These are phyloP conservation scores for Monopterus albus DNA, from an alignment of 2,113 vertebrate genomes.

Conservation along the genomic window DNA sequence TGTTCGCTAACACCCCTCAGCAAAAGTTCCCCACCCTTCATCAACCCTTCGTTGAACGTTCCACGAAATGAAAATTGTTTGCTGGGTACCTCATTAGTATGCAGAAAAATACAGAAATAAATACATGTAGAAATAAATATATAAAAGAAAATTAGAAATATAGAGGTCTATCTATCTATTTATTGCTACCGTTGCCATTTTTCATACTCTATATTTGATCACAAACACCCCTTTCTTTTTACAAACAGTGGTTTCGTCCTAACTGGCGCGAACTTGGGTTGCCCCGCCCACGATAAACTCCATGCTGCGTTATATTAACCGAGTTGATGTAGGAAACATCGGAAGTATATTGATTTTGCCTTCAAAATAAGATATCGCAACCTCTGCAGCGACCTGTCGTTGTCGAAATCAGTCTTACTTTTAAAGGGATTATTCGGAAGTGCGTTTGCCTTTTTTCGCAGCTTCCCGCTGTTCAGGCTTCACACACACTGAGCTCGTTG, in stretches of 20 bases:
- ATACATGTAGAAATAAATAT: too few species aligned
- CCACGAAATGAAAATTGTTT: too few species aligned
- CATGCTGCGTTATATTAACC: accelerated
- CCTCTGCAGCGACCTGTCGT: accelerated
- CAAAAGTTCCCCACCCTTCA: too few species aligned
- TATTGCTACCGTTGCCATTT: too few species aligned
- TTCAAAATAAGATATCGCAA: conserved; percentile 26
- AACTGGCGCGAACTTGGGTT: conserved; percentile 69
- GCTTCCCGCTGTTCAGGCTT: too few species aligned
- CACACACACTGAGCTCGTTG: too few species aligned
- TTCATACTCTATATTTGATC: accelerated
- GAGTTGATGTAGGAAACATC: not conserved
- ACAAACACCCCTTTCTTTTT: not conserved
- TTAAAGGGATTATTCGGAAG: not conserved
- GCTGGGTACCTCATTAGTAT: too few species aligned
- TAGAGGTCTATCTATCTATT: too few species aligned
- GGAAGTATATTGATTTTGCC: accelerated
- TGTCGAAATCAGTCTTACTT: not conserved
- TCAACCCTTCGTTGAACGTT: too few species aligned
- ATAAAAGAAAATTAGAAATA: too few species aligned
- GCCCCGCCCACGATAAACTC: conserved; percentile 19
- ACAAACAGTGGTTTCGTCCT: conserved; percentile 42
- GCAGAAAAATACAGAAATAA: too few species aligned
- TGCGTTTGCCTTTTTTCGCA: accelerated
- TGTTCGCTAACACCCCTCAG: too few species aligned